Base-by-base conservation (phyloP, 2,888 invertebrate genomes). In the Lissonota sp. region DNA sequence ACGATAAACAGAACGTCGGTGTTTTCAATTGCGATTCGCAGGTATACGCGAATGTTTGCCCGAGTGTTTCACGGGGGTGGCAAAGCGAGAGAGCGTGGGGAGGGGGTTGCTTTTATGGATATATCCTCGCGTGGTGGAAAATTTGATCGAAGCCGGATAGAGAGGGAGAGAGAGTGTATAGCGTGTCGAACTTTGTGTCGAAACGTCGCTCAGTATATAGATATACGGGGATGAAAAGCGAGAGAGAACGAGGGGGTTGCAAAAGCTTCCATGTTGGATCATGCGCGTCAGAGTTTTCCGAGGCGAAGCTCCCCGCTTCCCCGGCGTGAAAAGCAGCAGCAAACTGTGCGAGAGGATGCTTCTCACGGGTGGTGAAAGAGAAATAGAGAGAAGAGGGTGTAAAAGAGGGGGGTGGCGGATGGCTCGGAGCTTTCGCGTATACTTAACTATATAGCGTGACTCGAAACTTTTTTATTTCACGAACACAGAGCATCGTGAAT, bases 221-320 rank as follows among this genome's bases (percentile, higher is more conserved):
- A 40, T 39, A 62, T 16, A 60, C 53, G 62, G 26, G 37, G 6
- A 58, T 40, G 53, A 39, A 39, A 14, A 39, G 71, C 55, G 49
- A 57, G 40, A 62, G 37, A 8, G 78, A 49, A 12, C n/a, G 53
- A n/a, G 74, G 4, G 46, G 64, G 37, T 53, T n/a, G 8, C 39
- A 55, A 53, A 85, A 84, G 87, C 86, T 87, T 88, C 90, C 90
- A 90, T 90, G 84, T 88, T 90, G 88, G 88, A 88, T 86, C 87
- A 85, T 87, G 90, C 90, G 90, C 90, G 79, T 53, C 46, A 73
- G 75, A 78, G 74, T 83, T 82, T 80, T 73, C 71, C 62, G 60
- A 66, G 55, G 14, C 55, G 57, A 26, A 46, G 42, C 14, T n/a
- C 49, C 67, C 26, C 26, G 26, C 26, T 26, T 26, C 3, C 16